Base-by-base conservation (phyloP, 2,888 invertebrate genomes). In the Odontomyia ornata region DNA sequence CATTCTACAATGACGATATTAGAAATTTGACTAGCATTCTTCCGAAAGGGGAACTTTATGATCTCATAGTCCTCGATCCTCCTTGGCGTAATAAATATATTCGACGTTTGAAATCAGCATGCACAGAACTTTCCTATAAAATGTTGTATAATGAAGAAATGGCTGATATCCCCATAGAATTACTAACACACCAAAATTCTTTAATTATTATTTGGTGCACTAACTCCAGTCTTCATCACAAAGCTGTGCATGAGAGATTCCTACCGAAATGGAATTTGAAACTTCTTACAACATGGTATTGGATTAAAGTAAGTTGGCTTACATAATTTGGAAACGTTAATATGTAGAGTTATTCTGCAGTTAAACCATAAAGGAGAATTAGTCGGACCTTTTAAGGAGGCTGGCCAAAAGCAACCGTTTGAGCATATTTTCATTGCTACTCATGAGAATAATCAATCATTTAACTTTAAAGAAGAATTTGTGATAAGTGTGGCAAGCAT, bases 81-180 rank as follows among this genome's bases (percentile, higher is more conserved):
- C 98, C 98, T 0, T 99, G 98, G 98, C 92, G 93, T 89, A 98
- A 98, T 85, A 97, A 96, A 86, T 97, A 95, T 80, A 95, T 98
- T 65, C 91, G 95, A 82, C 90, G 98, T 79, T 89, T 93, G 83
- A 93, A 92, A 83, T 88, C 88, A 81, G 89, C 89, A 77, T 89
- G 89, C 84, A 83, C 86, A 73, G 89, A 91, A 78, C 87, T 92
- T 80, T 91, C 92, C 89, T 93, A 88, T 80, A 77, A 81, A 80
- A 94, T 94, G 93, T 89, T 97, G 89, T 90, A 90, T 80, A 93
- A 95, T 83, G 89, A 91, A 80, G 91, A 93, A 75, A 89, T 98
- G 76, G 88, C 89, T 1, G 87, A 90, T 18, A 88, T 98, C 81
- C 94, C 95, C 0, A 87, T 96, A 0, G 85, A 88, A n/a, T 84